Conservation (phyloP, 2,888 invertebrate genomes). For the Drosophila austrosaltans region DNA sequence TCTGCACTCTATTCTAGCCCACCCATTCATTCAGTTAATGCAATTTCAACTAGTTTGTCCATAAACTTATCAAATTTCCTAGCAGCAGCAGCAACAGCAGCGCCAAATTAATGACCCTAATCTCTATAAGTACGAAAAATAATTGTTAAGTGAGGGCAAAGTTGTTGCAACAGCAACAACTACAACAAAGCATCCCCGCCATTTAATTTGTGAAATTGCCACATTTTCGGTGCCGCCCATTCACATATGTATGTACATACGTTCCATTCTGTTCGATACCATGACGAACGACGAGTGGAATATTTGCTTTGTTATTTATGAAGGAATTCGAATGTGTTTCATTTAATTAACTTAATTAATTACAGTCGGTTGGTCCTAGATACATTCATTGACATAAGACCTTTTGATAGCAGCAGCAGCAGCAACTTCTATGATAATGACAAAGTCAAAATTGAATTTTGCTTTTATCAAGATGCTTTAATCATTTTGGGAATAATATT, state of each 20-base stretch:
- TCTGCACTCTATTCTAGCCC: neutral
- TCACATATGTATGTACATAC: neutral
- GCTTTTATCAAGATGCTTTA: neutral
- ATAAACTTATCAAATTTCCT: slow-evolving; percentile 5
- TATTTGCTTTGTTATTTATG: slow-evolving; percentile 12
- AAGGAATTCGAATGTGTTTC: slow-evolving; percentile 12
- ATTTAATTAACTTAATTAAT: slow-evolving; percentile 21
- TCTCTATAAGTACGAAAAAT: neutral
- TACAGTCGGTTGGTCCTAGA: neutral
- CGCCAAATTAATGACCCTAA: neutral
- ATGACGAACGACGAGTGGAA: slow-evolving; percentile 22
- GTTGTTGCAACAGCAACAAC: neutral
- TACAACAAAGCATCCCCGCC: neutral
- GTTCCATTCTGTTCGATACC: neutral
- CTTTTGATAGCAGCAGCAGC: slow-evolving; percentile 10
- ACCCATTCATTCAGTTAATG: neutral
- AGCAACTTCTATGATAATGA: slow-evolving; percentile 6
- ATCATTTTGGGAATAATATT: neutral
- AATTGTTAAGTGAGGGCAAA: slow-evolving; percentile 7
- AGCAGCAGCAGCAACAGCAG: neutral
- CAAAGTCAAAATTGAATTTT: slow-evolving; percentile 10
- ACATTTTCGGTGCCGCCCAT: neutral
- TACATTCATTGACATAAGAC: neutral
- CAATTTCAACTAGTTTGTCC: neutral
- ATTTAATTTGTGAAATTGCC: slow-evolving; percentile 17